Evolutionary conservation across 2,113 vertebrate species (phyloP).

Genomic region (Zosterops borbonicus): DNA sequence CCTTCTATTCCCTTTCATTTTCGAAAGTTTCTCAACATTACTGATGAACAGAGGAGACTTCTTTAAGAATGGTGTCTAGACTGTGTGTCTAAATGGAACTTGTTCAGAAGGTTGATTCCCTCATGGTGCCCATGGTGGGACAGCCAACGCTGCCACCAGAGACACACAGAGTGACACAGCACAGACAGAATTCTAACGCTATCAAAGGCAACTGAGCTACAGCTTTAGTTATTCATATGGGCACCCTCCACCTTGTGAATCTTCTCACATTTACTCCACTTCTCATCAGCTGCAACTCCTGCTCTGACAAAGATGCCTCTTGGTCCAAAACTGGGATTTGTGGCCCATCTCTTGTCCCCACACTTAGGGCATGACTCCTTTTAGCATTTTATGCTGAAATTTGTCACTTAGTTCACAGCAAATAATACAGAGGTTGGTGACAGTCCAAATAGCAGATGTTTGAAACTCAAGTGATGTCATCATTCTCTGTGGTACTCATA

Average conservation of each 20-base stretch:
- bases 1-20: background rate
- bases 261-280: background rate
- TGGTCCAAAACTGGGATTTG: background rate
- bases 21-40: background rate
- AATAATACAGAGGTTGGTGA: background rate
- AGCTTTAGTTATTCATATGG: background rate
- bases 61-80: background rate
- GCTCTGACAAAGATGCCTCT: background rate
- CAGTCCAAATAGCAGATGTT: background rate
- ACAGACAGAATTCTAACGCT: background rate
- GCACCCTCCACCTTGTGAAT: background rate
- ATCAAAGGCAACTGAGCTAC: background rate
- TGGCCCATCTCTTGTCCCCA: background rate
- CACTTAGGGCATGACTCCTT: background rate
- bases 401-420: background rate
- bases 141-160: background rate
- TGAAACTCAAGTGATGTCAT: background rate
- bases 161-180: background rate
- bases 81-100: background rate
- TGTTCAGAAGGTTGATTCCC: background rate
- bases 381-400: background rate
- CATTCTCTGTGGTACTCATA: background rate
- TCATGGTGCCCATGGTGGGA: rapidly evolving
- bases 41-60: background rate
- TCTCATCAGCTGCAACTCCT: background rate